Evolutionary conservation across 2,888 invertebrate genomes (phyloP), one percentile per base, ranked within the genome.

Genomic region (Dryadula phaetusa): DNA sequence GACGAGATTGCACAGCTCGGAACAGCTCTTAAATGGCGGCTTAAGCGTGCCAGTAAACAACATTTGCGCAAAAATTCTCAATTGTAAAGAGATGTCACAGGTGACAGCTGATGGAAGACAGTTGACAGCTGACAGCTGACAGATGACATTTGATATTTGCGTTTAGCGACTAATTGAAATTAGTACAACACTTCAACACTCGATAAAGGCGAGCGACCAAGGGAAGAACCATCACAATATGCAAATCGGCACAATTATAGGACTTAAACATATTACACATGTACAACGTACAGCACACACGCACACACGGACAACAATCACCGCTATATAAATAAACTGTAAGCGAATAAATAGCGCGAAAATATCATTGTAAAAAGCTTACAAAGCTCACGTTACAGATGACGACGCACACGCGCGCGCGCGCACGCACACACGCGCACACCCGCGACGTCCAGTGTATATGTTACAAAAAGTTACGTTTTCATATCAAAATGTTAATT

Each of bases 281-380:
- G 12, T 37, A n/a, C n/a, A n/a, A n/a, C n/a, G 2, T 37, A 37
- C 37, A 37, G 12, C 12, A 54, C 53, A 34, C 4, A 18, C 18
- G n/a, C 5, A 10, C 5, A 18, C 16, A 52, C 16, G 53, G 10
- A 18, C 18, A 20, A 20, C 14, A 32, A 34, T 20, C 18, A 53
- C 20, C 6, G 34, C 34, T 34, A 34, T 53, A 12, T 53, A 53
- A 53, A 22, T 46, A 46, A 16, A 14, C 18, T 18, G 18, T 37
- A 54, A 37, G 34, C 37, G 34, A 54, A 54, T 54, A 54, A 54
- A 54, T 37, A 54, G 22, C 37, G 37, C 54, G 37, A 46, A 44
- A 37, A 54, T 54, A 54, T 22, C 3, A 8, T 18, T 37, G 14
- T 54, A 22, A 22, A 54, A 37, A 54, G 54, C 54, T 54, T 22